Evolutionary conservation across 2,797 vertebrate genomes (phyloP), one percentile per base, ranked within the genome.

Genomic region (Hybognathus amarus): DNA sequence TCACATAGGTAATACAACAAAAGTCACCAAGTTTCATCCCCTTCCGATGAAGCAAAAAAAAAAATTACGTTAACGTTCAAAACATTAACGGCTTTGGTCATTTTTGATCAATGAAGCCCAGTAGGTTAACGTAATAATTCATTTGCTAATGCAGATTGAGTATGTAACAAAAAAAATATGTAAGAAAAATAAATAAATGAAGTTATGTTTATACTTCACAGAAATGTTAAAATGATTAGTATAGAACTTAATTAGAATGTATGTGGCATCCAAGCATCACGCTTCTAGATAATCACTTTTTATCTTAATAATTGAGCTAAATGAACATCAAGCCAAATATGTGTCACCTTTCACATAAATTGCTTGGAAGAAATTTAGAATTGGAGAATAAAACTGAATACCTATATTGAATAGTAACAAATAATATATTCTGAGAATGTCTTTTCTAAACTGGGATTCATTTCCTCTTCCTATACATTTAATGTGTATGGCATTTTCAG

Each of bases 251-350:
- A 45, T 47, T 47, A 47, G 7, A 80, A n/a, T 1, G 9, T 8
- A 47, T 36, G 24, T 22, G 52, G 52, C 52, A n/a, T 4, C 9
- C 4, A 45, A 22, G 12, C 66, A 38, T 59, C 24, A 30, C 6
- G 22, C 27, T 64, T 45, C n/a, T 20, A 36, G n/a, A 63, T 77
- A 64, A 64, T 64, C 15, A 27, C 36, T 77, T 64, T 66, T 78
- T 50, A 30, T n/a, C 33, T 45, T 33, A 74, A 74, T 50, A 36
- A 52, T 11, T 74, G 27, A 77, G 24, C 8, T 64, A 47, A 45
- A 77, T 11, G 1, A 75, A 40, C 22, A 24, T 40, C n/a, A 22
- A 40, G 22, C 47, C 13, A 56, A 17, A 75, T 30, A 36, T 76
- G 30, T 59, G 22, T 42, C 52, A 76, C 13, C 22, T 59, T 15